These are phyloP conservation scores for Menidia beryllina DNA, from an alignment of 2,113 vertebrate species.

Conservation along the genomic window DNA sequence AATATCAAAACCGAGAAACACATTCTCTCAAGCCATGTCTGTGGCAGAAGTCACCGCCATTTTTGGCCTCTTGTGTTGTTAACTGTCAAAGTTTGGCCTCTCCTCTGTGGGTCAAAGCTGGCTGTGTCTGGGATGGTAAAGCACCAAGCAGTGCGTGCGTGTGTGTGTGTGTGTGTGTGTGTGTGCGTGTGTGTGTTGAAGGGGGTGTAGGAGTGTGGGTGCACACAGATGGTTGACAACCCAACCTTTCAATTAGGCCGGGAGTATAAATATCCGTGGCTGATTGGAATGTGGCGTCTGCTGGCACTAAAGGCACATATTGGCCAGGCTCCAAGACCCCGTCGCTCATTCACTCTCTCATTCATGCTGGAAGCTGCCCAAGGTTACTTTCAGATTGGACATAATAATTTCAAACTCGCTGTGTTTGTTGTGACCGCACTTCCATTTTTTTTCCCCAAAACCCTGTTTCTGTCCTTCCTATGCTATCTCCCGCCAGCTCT, in stretches of 20 bases:
- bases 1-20: conserved; percentile 28
- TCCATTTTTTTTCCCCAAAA: conserved; percentile 15
- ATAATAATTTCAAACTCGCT: conserved; percentile 71
- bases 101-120: conserved; percentile 66
- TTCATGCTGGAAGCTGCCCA: conserved; percentile 76
- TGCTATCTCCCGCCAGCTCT: conserved; percentile 41
- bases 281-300: conserved; percentile 81
- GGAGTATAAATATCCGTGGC: conserved; percentile 79
- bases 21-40: conserved; percentile 18
- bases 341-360: conserved; percentile 69
- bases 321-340: conserved; percentile 78
- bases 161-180: conserved; percentile 29
- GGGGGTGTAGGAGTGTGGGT: conserved; percentile 60
- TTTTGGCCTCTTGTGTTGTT: conserved; percentile 44
- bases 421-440: conserved; percentile 56
- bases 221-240: conserved; percentile 77
- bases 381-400: conserved; percentile 79
- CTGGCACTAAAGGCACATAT: conserved; percentile 74
- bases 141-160: conserved; percentile 46
- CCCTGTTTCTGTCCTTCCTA: conserved; percentile 30
- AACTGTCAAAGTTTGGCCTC: conserved; percentile 56
- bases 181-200: conserved; percentile 28
- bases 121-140: conserved; percentile 49
- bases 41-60: conserved; percentile 4
- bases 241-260: conserved; percentile 82